A percentile compares a stretch with the other conserved stretches of the same genome.
These are phyloP conservation scores for Lissocephala sabroskyi DNA, from an alignment of 2,888 invertebrate species.

Conservation along the genomic window DNA sequence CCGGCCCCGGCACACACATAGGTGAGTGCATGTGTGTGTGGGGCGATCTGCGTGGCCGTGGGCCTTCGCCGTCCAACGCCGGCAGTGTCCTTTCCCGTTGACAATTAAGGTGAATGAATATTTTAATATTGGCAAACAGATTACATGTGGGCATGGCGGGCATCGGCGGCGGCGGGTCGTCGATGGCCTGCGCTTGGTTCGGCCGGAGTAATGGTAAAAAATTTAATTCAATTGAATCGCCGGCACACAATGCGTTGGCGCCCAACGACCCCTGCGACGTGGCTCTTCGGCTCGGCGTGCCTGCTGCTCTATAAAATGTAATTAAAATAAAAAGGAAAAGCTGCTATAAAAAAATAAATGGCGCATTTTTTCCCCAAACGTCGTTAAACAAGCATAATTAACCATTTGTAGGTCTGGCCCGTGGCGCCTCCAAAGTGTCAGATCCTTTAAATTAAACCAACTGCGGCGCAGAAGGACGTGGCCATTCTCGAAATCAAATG, in stretches of 20 bases:
- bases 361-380: background rate
- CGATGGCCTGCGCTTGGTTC: background rate
- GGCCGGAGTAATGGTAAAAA: constrained; percentile 45
- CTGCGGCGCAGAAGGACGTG: no score
- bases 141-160: constrained; percentile 53
- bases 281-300: background rate
- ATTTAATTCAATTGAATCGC: constrained; percentile 61
- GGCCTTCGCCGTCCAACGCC: constrained; percentile 5
- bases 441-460: no score
- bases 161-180: background rate
- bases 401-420: no score
- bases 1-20: no score
- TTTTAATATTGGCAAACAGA: constrained; percentile 65
- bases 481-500: no score
- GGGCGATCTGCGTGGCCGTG: constrained; percentile 23
- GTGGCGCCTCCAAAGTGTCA: no score
- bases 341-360: background rate
- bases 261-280: background rate
- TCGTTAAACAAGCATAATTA: no score
- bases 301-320: background rate
- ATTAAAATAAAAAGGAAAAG: constrained; percentile 1
- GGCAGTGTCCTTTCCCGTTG: constrained; percentile 53
- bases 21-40: constrained; percentile 13
- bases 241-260: constrained; percentile 49
- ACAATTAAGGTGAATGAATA: constrained; percentile 63